Evolutionary conservation across 2,797 vertebrate species (phyloP).

Genomic region (Apogon hyalosoma): DNA sequence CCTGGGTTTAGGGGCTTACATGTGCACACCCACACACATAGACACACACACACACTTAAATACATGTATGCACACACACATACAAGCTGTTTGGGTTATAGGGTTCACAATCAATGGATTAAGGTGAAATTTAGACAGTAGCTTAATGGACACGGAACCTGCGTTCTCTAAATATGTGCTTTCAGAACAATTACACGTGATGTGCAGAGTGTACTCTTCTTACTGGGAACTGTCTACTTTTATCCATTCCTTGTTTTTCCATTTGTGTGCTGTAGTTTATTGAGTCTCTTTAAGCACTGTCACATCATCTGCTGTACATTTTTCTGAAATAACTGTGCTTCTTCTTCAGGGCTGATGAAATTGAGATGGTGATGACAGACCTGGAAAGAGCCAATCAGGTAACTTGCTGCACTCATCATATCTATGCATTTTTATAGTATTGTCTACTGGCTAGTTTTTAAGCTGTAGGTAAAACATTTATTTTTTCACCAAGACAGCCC

Average conservation of each 20-base stretch:
- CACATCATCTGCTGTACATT: conserved; percentile 20
- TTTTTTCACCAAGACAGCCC: no score
- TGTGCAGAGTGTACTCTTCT: conserved; percentile 29
- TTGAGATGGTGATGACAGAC: conserved; percentile 99
- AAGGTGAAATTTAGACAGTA: conserved; percentile 83
- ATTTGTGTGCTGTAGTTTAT: conserved; percentile 10
- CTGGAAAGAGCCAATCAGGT: conserved; percentile 99
- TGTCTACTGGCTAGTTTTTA: not conserved
- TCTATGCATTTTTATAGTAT: not conserved
- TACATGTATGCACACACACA: conserved; percentile 75
- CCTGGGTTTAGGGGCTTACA: conserved; percentile 82
- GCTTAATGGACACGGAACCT: conserved; percentile 72
- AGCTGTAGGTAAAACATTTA: not conserved
- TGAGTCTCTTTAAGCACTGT: conserved; percentile 15
- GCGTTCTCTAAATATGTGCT: conserved; percentile 50
- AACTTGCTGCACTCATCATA: conserved; percentile 50
- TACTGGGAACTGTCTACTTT: conserved; percentile 30
- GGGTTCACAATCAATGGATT: conserved; percentile 83
- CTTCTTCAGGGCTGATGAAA: conserved; percentile 92
- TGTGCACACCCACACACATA: conserved; percentile 71
- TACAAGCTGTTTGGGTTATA: conserved; percentile 79
- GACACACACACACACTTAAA: conserved; percentile 61
- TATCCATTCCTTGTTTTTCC: conserved; percentile 27
- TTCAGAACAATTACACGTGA: conserved; percentile 41
- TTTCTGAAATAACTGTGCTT: conserved; percentile 50